Conservation (phyloP, 2,888 invertebrate genomes). For the Drosophila nr. medialis region DNA sequence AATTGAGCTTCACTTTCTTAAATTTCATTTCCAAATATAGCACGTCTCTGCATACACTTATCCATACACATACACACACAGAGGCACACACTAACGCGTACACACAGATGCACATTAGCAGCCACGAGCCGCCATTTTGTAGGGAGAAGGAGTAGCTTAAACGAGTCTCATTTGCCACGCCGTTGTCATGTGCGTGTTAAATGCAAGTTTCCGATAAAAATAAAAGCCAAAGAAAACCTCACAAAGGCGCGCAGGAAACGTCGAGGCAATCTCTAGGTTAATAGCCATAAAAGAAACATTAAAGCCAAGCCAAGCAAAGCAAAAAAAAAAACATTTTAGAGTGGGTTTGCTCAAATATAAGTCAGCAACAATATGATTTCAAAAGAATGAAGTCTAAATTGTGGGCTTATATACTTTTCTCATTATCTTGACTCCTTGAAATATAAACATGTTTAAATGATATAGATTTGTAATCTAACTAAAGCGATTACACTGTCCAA, state of each 20-base stretch:
- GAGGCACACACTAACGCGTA: neutral
- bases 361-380: constrained; percentile 1
- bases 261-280: constrained; percentile 42
- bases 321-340: constrained; percentile 6
- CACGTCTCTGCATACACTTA: constrained; percentile 52
- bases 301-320: constrained; percentile 26
- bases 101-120: neutral
- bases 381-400: neutral
- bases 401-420: neutral
- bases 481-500: neutral
- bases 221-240: constrained; percentile 22
- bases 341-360: neutral
- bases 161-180: constrained; percentile 26
- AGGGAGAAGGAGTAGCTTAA: constrained; percentile 12
- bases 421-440: neutral
- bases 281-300: constrained; percentile 53
- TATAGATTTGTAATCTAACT: neutral
- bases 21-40: constrained; percentile 75
- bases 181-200: constrained; percentile 70
- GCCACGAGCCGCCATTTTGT: constrained; percentile 36
- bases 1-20: constrained; percentile 52
- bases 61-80: neutral
- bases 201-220: constrained; percentile 69
- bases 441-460: neutral
- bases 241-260: constrained; percentile 21